A percentile compares a stretch with the other conserved stretches of the same genome.
phyloP scores from a whole-genome alignment of 2,113 vertebrate genomes.

The Rhombomys opimus region DNA sequence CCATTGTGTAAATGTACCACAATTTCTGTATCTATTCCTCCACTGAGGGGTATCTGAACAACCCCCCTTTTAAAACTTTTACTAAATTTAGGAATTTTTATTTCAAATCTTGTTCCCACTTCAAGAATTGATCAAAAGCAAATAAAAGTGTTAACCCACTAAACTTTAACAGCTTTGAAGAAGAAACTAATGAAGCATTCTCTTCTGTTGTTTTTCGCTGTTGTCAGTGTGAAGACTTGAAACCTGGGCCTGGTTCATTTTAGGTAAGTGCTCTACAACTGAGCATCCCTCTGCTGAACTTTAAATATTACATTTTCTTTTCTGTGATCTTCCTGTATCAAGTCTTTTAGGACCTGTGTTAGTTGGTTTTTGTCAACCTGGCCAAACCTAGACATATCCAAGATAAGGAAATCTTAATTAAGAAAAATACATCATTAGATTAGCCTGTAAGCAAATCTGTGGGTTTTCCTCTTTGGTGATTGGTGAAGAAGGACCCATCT shows the following conservation, averaged over 20 bases:
- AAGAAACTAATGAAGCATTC: not conserved
- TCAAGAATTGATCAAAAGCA: slow-evolving; percentile 18
- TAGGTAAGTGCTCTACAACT: not conserved
- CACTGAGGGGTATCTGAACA: not conserved
- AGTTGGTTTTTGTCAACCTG: not conserved
- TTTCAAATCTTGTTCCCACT: slow-evolving; percentile 12
- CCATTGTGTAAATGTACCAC: too few species aligned
- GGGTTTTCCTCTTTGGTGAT: not conserved
- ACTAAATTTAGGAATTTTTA: slow-evolving; percentile 19
- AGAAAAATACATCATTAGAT: not conserved
- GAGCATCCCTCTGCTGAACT: not conserved
- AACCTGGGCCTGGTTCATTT: not conserved
- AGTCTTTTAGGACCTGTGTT: slow-evolving; percentile 11
- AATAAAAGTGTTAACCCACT: slow-evolving; percentile 11
- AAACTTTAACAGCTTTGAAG: not conserved
- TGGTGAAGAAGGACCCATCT: not conserved
- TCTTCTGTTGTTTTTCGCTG: not conserved
- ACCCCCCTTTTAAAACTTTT: not conserved
- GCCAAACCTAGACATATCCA: not conserved
- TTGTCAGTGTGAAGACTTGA: not conserved
- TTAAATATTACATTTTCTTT: slow-evolving; percentile 10
- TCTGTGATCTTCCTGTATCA: slow-evolving; percentile 4
- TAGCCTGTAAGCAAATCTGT: not conserved
- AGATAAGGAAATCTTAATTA: not conserved
- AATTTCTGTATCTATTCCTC: too few species aligned